Evolutionary conservation across 2,797 vertebrate species (phyloP).

Genomic region (Pangasius djambal): DNA sequence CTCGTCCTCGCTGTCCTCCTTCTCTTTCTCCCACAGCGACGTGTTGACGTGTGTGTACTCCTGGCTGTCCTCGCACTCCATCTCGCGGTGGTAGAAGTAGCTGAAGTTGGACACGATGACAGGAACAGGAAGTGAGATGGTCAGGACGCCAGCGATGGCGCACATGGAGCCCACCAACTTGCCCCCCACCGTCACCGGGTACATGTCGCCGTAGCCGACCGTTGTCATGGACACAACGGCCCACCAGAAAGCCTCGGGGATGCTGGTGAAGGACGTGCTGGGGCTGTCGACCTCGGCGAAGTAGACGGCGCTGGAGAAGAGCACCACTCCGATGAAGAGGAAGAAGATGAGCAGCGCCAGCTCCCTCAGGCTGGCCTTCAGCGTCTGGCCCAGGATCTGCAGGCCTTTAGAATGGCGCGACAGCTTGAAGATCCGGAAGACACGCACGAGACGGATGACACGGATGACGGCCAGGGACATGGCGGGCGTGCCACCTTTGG

Average conservation of each 20-base stretch:
- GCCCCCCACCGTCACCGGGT: slow-evolving; percentile 85
- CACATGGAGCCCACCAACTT: slow-evolving; percentile 94
- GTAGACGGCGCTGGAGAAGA: slow-evolving; percentile 92
- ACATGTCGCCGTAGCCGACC: slow-evolving; percentile 94
- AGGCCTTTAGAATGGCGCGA: slow-evolving; percentile 92
- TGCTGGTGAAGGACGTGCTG: slow-evolving; percentile 85
- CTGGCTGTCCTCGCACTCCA: slow-evolving; percentile 79
- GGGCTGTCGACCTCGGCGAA: slow-evolving; percentile 89
- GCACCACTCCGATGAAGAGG: slow-evolving; percentile 92
- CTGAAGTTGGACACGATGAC: slow-evolving; percentile 97
- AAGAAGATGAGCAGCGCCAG: slow-evolving; percentile 94
- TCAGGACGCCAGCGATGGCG: slow-evolving; percentile 91
- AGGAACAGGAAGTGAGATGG: slow-evolving; percentile 90
- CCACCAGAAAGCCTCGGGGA: slow-evolving; percentile 96
- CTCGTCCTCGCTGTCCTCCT: slow-evolving; percentile 60
- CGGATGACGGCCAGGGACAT: slow-evolving; percentile 89
- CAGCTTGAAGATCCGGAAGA: slow-evolving; percentile 92
- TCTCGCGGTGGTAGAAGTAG: slow-evolving; percentile 91
- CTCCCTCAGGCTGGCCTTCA: slow-evolving; percentile 90
- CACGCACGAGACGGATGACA: slow-evolving; percentile 89
- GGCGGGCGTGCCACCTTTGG: slow-evolving; percentile 80
- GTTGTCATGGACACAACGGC: slow-evolving; percentile 95
- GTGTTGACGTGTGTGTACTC: slow-evolving; percentile 80
- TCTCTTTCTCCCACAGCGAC: slow-evolving; percentile 77
- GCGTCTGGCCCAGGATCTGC: slow-evolving; percentile 91